Evolutionary conservation across 2,113 vertebrate species (phyloP), one percentile per base, ranked within the genome.

Genomic region (Castor canadensis): DNA sequence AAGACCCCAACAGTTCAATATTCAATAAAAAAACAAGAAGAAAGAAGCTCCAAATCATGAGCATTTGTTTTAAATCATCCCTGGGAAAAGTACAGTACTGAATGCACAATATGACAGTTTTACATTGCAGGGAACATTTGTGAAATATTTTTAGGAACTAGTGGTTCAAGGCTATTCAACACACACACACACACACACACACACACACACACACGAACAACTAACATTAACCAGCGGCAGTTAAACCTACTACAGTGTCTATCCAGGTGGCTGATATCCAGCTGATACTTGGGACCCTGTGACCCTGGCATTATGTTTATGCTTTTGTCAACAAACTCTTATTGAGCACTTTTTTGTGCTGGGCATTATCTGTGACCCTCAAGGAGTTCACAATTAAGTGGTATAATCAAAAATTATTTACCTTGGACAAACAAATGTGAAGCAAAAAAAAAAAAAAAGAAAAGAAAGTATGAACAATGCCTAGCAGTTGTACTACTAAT

Each of bases 21-120:
- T 79, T 92, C 47, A 64, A 62, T 77, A 95, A 88, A 77, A 85
- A 94, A 67, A n/a, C 35, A 43, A 66, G 72, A 92, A 76, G 60
- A 86, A 83, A 71, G 20, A 92, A 94, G 30, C 3, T 12, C 49
- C 12, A 56, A 9, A 67, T 93, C 43, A n/a, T 38, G 38, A 82
- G 6, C 81, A 6, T 0, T 81, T 72, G 5, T 76, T 91, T 95
- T 72, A 93, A 92, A 92, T n/a, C 66, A 72, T 87, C 8, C 4
- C 47, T 58, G 26, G 43, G 60, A 93, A 92, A 73, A 1, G 17
- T 66, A 71, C 0, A 73, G 35, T n/a, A n/a, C n/a, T n/a, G n/a
- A n/a, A n/a, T n/a, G n/a, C n/a, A n/a, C n/a, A n/a, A n/a, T n/a
- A n/a, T n/a, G 75, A 84, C 49, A 24, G 71, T 35, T 73, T 88